phyloP scores from a whole-genome alignment of 2,888 invertebrate species.

The Cryptocephalus primarius region DNA sequence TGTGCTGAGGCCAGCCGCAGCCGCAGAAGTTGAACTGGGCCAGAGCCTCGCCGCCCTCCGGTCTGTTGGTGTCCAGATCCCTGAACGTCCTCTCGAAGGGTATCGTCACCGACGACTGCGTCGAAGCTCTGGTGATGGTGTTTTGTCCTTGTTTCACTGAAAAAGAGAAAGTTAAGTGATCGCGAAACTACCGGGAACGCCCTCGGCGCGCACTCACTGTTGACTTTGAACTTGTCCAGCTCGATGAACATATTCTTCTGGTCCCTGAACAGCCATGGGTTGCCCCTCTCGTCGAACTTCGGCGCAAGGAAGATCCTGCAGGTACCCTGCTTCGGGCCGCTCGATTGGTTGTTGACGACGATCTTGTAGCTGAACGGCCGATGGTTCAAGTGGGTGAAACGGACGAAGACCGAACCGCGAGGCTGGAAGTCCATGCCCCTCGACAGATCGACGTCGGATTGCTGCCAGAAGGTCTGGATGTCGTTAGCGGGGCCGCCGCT shows the following conservation, averaged over 20 bases:
- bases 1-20: conserved; percentile 80
- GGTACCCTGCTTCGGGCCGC: conserved; percentile 43
- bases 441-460: conserved; percentile 64
- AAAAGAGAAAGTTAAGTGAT: conserved; percentile 4
- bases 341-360: conserved; percentile 32
- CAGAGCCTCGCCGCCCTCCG: conserved; percentile 43
- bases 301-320: conserved; percentile 63
- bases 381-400: conserved; percentile 69
- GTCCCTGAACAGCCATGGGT: conserved; percentile 49
- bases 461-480: conserved; percentile 66
- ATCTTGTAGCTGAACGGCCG: conserved; percentile 53
- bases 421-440: conserved; percentile 77
- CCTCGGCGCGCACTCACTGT: conserved; percentile 42
- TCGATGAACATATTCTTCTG: conserved; percentile 60
- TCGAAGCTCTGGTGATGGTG: conserved; percentile 52
- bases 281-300: conserved; percentile 52
- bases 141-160: conserved; percentile 58
- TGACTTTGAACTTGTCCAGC: conserved; percentile 58
- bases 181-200: no score
- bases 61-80: conserved; percentile 51
- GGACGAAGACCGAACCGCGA: conserved; percentile 50
- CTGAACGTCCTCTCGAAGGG: conserved; percentile 75
- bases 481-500: conserved; percentile 42
- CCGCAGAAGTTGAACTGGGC: conserved; percentile 71
- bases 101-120: conserved; percentile 69